phyloP scores from a whole-genome alignment of 1,140 invertebrate species.

The Brachionus manjavacas region DNA sequence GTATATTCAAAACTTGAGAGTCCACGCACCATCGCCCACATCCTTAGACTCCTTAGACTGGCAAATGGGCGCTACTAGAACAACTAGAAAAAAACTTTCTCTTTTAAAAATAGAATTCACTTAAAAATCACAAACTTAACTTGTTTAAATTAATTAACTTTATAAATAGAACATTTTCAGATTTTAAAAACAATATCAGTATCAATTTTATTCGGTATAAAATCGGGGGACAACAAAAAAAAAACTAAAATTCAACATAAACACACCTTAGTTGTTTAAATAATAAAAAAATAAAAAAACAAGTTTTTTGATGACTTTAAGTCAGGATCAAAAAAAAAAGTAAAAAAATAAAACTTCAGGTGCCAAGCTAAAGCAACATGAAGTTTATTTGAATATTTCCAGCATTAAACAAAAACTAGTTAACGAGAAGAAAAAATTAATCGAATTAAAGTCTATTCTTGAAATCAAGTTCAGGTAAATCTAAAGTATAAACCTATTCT shows the following conservation, averaged over 20 bases:
- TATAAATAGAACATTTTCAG: not conserved
- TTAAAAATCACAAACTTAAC: not conserved
- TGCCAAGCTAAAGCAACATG: not conserved
- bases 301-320: not conserved
- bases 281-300: not conserved
- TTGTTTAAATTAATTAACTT: conserved; percentile 2
- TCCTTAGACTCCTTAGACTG: not conserved
- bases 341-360: not conserved
- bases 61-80: no score
- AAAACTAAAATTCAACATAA: not conserved
- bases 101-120: not conserved
- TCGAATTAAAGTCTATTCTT: not conserved
- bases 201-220: not conserved
- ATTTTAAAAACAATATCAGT: not conserved
- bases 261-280: not conserved
- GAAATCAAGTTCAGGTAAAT: not conserved
- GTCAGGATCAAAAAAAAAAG: not conserved
- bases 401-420: not conserved
- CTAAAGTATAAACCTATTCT: not conserved
- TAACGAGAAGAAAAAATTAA: not conserved
- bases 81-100: no score
- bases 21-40: not conserved
- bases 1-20: not conserved
- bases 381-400: not conserved
- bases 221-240: not conserved